These are phyloP conservation scores for Nebria ingens DNA, from an alignment of 1,140 invertebrate species.

Conservation along the genomic window DNA sequence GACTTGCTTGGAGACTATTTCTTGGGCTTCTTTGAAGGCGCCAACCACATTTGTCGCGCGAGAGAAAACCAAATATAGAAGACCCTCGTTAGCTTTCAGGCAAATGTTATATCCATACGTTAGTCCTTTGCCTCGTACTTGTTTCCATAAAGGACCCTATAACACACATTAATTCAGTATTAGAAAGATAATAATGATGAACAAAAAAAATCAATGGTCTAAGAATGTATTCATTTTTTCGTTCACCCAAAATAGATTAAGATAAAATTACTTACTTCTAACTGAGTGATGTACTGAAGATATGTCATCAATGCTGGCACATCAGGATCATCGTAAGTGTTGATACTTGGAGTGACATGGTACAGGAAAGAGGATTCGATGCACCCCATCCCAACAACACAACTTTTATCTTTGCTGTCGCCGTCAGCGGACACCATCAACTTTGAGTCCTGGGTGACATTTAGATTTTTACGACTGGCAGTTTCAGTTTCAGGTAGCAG, in stretches of 20 bases:
- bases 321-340: constrained; percentile 51
- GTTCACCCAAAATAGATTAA: no score
- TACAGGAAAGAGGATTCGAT: constrained; percentile 68
- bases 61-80: constrained; percentile 60
- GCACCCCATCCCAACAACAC: constrained; percentile 69
- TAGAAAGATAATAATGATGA: background rate
- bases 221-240: no score
- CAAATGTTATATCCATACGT: constrained; percentile 65
- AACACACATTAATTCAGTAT: constrained; percentile 13
- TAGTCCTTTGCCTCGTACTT: constrained; percentile 74
- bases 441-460: constrained; percentile 39
- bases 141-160: constrained; percentile 79
- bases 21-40: constrained; percentile 65
- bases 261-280: constrained; percentile 47
- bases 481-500: no score
- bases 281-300: constrained; percentile 76
- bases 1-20: constrained; percentile 52
- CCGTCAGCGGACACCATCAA: constrained; percentile 32
- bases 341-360: constrained; percentile 54
- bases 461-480: no score
- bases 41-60: constrained; percentile 62
- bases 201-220: background rate
- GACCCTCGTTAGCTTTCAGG: constrained; percentile 51
- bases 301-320: constrained; percentile 64
- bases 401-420: constrained; percentile 28